phyloP scores from a whole-genome alignment of 2,113 vertebrate species.

The Gopherus flavomarginatus region DNA sequence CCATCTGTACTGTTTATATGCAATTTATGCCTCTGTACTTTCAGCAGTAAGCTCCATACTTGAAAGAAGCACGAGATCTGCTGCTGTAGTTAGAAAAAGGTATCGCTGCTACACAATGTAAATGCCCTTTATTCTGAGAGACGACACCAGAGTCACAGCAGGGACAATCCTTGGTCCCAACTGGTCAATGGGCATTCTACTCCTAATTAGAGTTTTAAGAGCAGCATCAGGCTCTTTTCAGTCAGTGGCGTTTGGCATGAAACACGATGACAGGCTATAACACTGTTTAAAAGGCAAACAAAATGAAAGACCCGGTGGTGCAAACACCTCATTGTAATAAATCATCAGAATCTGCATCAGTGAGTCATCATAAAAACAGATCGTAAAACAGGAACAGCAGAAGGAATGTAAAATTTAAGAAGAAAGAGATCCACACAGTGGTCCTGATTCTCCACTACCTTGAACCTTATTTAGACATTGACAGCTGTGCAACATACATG shows the following conservation, averaged over 20 bases:
- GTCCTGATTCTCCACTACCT: background rate
- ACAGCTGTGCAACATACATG: background rate
- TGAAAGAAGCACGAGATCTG: background rate
- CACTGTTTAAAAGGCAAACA: background rate
- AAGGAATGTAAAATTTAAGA: background rate
- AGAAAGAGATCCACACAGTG: background rate
- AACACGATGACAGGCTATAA: background rate
- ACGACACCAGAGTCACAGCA: background rate
- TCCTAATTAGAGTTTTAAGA: background rate
- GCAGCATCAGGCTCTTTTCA: background rate
- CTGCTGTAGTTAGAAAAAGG: background rate
- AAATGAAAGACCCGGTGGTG: background rate
- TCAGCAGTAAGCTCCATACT: no score
- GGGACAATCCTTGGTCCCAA: background rate
- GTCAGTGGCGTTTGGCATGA: background rate
- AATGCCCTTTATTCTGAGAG: background rate
- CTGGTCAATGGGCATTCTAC: background rate
- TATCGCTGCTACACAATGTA: background rate
- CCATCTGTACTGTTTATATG: background rate
- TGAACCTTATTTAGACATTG: background rate
- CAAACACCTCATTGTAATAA: background rate
- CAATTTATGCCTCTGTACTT: background rate
- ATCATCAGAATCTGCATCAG: background rate
- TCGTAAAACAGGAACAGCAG: background rate
- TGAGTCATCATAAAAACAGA: background rate